Percentiles rank a stretch among this genome's conserved stretches.
phyloP scores from a whole-genome alignment of 2,113 vertebrate genomes.

The Pelmatolapia mariae region DNA sequence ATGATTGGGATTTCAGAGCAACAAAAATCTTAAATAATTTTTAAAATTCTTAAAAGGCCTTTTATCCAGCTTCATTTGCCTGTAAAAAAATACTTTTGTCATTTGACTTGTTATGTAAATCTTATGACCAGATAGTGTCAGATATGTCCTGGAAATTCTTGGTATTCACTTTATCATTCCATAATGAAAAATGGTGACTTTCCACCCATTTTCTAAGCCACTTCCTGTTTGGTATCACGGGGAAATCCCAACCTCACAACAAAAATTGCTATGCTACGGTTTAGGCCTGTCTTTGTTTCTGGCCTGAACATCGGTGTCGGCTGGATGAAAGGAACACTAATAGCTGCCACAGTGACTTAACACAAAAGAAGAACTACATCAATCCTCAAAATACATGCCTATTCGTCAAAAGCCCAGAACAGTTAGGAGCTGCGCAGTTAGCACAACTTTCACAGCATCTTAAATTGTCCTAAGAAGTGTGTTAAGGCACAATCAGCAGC shows the following conservation, averaged over 20 bases:
- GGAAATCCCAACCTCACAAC: neutral
- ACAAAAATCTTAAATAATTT: neutral
- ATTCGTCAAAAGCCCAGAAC: neutral
- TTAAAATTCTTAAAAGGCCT: neutral
- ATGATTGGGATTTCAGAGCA: neutral
- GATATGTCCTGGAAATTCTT: neutral
- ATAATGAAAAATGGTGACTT: neutral
- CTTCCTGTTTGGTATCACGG: neutral
- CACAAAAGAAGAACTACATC: neutral
- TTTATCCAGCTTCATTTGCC: neutral
- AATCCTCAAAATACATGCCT: neutral
- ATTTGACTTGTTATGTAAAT: neutral
- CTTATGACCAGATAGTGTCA: neutral
- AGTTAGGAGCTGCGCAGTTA: neutral
- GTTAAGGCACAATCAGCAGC: conserved; percentile 47
- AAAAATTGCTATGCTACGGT: neutral
- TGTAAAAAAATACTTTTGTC: neutral
- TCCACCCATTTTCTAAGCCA: neutral
- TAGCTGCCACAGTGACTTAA: neutral
- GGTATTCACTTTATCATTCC: neutral
- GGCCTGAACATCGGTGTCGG: neutral
- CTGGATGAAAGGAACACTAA: neutral
- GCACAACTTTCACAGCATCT: neutral
- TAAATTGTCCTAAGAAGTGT: conserved; percentile 21
- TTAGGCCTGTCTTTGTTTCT: neutral